A percentile compares a stretch with the other conserved stretches of the same genome.
phyloP scores from a whole-genome alignment of 2,888 invertebrate genomes.

The Bellardia pandia region DNA sequence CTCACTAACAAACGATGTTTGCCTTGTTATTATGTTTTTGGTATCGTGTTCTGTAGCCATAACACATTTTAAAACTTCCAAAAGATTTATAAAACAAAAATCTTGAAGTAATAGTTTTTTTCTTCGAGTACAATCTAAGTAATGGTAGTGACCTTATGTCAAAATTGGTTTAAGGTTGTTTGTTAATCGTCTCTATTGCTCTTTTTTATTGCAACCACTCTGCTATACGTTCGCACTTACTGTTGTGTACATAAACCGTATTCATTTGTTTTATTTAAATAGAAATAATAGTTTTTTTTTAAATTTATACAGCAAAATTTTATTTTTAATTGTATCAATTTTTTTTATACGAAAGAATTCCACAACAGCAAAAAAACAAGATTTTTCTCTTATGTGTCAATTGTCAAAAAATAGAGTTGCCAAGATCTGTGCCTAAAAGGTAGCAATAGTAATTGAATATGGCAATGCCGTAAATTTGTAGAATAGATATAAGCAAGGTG shows the following conservation, averaged over 20 bases:
- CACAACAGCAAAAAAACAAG: constrained; percentile 68
- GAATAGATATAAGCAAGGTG: too few relatives aligned
- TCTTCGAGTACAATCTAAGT: constrained; percentile 16
- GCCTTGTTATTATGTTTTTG: constrained; percentile 29
- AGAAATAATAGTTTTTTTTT: neutral
- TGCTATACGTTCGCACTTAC: neutral
- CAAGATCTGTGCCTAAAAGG: neutral
- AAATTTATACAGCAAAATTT: neutral
- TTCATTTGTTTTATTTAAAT: neutral
- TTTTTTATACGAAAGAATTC: constrained; percentile 55
- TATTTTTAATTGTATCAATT: constrained; percentile 24
- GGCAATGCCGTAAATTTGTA: constrained; percentile 16
- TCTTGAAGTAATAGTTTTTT: neutral
- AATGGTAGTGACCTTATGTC: constrained; percentile 56
- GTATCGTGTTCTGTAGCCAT: constrained; percentile 66
- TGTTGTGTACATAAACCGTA: neutral
- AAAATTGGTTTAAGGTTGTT: constrained; percentile 43
- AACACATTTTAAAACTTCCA: constrained; percentile 61
- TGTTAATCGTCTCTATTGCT: neutral
- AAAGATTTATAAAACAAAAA: neutral
- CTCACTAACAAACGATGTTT: constrained; percentile 47
- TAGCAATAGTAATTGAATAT: neutral
- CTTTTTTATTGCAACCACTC: neutral
- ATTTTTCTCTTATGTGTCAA: constrained; percentile 44
- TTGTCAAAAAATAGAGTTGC: constrained; percentile 41